phyloP scores from a whole-genome alignment of 2,888 invertebrate genomes.

The Epirrhoe tristata region DNA sequence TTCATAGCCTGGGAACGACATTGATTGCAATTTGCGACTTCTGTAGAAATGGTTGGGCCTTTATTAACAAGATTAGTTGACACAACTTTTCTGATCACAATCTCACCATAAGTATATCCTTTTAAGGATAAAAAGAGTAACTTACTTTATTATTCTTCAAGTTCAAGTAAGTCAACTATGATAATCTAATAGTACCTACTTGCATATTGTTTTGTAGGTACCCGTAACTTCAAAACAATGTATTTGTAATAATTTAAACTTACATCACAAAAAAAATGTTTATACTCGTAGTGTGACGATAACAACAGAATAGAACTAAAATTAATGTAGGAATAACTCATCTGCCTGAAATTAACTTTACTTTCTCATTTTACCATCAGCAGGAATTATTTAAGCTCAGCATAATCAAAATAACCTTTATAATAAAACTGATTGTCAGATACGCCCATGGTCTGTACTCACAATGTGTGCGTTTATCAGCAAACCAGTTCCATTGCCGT shows the following conservation, averaged over 20 bases:
- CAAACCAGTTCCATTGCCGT: constrained; percentile 42
- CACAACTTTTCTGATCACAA: too few relatives aligned
- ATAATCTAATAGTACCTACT: too few relatives aligned
- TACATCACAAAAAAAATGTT: background rate
- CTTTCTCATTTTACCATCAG: background rate
- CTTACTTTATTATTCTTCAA: too few relatives aligned
- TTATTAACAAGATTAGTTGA: too few relatives aligned
- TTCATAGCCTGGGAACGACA: constrained; percentile 25
- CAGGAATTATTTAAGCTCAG: background rate
- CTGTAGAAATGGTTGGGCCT: constrained; percentile 56
- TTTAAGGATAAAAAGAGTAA: too few relatives aligned
- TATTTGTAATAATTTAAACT: too few relatives aligned
- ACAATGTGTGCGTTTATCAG: constrained; percentile 35
- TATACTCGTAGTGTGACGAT: background rate
- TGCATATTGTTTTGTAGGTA: too few relatives aligned
- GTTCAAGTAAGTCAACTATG: too few relatives aligned
- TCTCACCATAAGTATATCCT: too few relatives aligned
- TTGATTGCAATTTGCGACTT: constrained; percentile 69
- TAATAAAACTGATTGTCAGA: constrained; percentile 2
- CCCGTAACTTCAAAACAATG: too few relatives aligned
- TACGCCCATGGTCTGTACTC: constrained; percentile 7
- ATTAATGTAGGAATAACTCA: background rate
- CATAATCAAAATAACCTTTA: background rate
- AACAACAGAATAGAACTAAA: background rate
- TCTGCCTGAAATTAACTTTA: background rate